Evolutionary conservation across 2,113 vertebrate genomes (phyloP).

Genomic region (Turdus rufiventris): DNA sequence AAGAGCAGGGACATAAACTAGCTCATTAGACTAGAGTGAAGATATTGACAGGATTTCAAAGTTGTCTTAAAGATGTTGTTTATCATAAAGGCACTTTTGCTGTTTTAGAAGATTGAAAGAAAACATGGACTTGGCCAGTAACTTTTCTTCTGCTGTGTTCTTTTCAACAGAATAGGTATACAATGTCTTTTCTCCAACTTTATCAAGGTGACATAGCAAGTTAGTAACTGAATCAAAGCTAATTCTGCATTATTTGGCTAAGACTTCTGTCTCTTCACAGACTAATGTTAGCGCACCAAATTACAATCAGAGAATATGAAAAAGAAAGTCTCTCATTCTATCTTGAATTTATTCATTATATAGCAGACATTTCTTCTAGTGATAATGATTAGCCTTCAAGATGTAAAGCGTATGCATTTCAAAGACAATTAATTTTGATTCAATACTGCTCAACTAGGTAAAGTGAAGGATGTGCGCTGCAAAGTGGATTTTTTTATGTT

Average conservation of each 20-base stretch:
- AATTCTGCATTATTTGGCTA: background rate
- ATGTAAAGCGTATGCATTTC: background rate
- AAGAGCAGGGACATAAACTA: background rate
- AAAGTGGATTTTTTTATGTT: conserved; percentile 8
- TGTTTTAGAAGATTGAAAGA: background rate
- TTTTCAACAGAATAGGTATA: background rate
- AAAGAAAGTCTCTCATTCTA: background rate
- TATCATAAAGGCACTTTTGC: background rate
- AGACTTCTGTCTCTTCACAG: background rate
- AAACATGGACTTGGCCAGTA: background rate
- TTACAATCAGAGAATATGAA: background rate
- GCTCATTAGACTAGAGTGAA: background rate
- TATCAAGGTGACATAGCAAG: background rate
- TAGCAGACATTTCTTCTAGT: background rate
- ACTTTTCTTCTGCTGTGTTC: background rate
- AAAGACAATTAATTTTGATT: conserved; percentile 40
- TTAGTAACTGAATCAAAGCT: background rate
- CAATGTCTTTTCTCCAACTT: background rate
- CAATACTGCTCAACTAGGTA: background rate
- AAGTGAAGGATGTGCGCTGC: background rate
- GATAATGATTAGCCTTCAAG: conserved; percentile 16
- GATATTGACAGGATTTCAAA: background rate
- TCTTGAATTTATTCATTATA: conserved; percentile 19
- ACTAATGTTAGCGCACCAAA: background rate
- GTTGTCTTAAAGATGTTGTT: background rate